phyloP scores from a whole-genome alignment of 2,797 vertebrate species.

The Alca torda region DNA sequence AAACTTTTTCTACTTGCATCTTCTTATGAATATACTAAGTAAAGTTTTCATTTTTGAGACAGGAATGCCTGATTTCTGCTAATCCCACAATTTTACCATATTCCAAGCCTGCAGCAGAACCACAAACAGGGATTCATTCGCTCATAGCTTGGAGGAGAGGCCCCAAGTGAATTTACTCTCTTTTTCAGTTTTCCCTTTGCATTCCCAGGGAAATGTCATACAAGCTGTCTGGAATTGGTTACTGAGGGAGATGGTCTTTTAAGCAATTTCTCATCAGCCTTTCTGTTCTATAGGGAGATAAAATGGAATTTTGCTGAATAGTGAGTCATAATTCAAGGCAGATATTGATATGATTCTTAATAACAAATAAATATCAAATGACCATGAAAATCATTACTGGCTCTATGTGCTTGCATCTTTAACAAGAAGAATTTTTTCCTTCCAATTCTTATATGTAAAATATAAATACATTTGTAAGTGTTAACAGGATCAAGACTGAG shows the following conservation, averaged over 20 bases:
- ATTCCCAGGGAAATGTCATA: conserved; percentile 66
- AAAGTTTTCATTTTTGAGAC: conserved; percentile 62
- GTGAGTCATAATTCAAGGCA: conserved; percentile 55
- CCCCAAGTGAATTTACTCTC: conserved; percentile 21
- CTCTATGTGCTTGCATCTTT: neutral
- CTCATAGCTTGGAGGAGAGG: conserved; percentile 23
- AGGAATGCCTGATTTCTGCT: conserved; percentile 70
- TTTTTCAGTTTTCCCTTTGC: conserved; percentile 56
- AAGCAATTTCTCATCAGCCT: conserved; percentile 58
- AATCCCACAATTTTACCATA: conserved; percentile 62
- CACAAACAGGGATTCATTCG: conserved; percentile 17
- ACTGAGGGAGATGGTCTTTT: conserved; percentile 35
- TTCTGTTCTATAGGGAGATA: conserved; percentile 54
- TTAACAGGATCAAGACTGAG: neutral
- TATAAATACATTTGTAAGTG: neutral
- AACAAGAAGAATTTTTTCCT: neutral
- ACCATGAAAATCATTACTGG: neutral
- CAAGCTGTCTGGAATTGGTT: conserved; percentile 59
- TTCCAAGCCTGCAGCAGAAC: conserved; percentile 3
- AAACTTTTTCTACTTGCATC: conserved; percentile 48
- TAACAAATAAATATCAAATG: conserved; percentile 41
- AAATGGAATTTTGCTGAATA: conserved; percentile 41
- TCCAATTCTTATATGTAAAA: neutral
- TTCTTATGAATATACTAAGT: conserved; percentile 30
- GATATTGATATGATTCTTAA: conserved; percentile 2